Percentiles rank a stretch among this genome's conserved stretches.
phyloP scores from a whole-genome alignment of 2,113 vertebrate genomes.

The Apaloderma vittatum region DNA sequence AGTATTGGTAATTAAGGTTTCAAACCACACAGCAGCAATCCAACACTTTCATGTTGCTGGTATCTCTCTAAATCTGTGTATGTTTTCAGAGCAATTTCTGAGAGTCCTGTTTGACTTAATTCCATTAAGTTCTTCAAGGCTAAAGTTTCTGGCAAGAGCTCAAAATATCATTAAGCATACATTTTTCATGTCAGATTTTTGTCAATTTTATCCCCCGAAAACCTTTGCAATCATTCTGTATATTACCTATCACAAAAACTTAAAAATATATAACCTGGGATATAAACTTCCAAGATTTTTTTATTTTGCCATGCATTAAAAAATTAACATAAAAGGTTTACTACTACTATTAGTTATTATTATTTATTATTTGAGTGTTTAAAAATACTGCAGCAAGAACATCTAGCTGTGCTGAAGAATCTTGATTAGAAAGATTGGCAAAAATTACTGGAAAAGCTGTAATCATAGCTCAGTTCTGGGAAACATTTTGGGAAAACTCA shows the following conservation, averaged over 20 bases:
- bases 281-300: neutral
- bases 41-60: conserved; percentile 51
- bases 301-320: neutral
- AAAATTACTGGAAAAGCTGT: neutral
- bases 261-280: neutral
- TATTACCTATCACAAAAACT: neutral
- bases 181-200: neutral
- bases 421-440: neutral
- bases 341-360: neutral
- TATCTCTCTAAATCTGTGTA: conserved; percentile 16
- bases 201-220: neutral
- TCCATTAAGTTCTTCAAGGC: conserved; percentile 22
- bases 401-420: neutral
- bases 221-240: neutral
- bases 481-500: neutral
- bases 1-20: conserved; percentile 54
- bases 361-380: neutral
- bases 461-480: neutral
- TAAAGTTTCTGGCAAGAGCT: neutral
- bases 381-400: neutral
- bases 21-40: conserved; percentile 41
- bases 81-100: conserved; percentile 24
- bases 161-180: neutral
- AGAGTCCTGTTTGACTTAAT: conserved; percentile 18
- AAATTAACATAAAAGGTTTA: neutral